Conservation (phyloP, 2,888 invertebrate genomes). For the Napeogenes sylphis region DNA sequence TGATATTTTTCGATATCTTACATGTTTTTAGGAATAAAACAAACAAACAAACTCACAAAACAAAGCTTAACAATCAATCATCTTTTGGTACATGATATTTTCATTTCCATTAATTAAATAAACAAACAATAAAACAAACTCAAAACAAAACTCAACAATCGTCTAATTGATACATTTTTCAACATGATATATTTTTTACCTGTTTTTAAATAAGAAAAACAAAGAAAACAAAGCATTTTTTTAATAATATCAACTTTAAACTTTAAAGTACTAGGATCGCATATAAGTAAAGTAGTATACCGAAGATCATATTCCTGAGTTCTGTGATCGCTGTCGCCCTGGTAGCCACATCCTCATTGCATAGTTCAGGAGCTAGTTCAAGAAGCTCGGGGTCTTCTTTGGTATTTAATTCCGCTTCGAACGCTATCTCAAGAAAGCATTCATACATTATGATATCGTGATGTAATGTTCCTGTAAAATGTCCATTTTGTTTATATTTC, state of each 20-base stretch:
- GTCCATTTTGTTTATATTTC: background rate
- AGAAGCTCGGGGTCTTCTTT: slow-evolving; percentile 57
- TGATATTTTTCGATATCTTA: too few relatives aligned
- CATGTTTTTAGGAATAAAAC: too few relatives aligned
- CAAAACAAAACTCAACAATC: too few relatives aligned
- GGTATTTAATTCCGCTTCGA: slow-evolving; percentile 62
- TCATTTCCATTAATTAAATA: too few relatives aligned
- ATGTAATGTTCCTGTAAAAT: slow-evolving; percentile 19
- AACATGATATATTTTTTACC: too few relatives aligned
- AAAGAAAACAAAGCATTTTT: too few relatives aligned
- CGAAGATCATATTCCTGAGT: slow-evolving; percentile 60
- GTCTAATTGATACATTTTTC: too few relatives aligned
- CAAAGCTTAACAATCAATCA: too few relatives aligned
- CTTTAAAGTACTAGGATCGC: background rate
- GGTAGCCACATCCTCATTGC: slow-evolving; percentile 57
- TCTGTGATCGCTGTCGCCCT: slow-evolving; percentile 55
- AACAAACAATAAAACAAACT: too few relatives aligned
- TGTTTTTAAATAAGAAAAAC: too few relatives aligned
- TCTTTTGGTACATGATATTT: too few relatives aligned
- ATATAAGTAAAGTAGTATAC: slow-evolving; percentile 34
- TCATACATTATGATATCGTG: slow-evolving; percentile 55
- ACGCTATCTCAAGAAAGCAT: slow-evolving; percentile 63
- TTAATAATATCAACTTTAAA: background rate
- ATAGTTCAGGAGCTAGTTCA: slow-evolving; percentile 51
- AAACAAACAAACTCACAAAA: too few relatives aligned